Base-by-base conservation (phyloP, 2,797 vertebrate genomes). In the Alcedo quadribrachys region DNA sequence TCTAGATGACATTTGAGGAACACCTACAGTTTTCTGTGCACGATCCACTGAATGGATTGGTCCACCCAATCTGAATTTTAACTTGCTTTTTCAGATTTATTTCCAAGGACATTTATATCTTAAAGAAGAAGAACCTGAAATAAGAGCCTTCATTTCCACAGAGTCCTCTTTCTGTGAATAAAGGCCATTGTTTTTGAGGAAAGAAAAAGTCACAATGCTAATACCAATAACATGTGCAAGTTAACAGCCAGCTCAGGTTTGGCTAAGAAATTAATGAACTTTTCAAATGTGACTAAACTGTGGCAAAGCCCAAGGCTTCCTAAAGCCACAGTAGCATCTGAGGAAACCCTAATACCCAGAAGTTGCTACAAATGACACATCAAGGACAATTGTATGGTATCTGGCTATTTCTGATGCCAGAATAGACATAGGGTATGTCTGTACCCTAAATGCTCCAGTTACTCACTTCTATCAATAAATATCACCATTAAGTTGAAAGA, bases 21-120 rank as follows among this genome's bases (percentile, higher is more conserved):
- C 51, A 81, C 32, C 50, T 55, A 54, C 48, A 84, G 57, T 73
- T 92, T 92, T 85, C 75, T 93, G 70, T 82, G 50, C 7, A 16
- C 50, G 54, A 75, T 46, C n/a, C 58, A 61, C 22, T 61, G 10
- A 58, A 55, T 28, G 30, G 33, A 78, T 63, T 95, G 79, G 42
- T 95, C 55, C 84, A 93, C 61, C 28, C 95, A 79, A 90, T 94
- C 21, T 43, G 70, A 90, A 86, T 92, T 93, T 84, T 42, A 62
- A 19, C 42, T 53, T 81, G 42, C 51, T 89, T 80, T 81, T 91
- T 19, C 15, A 92, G 81, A 60, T 93, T 94, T 81, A 57, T 93
- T 94, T 91, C 73, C 79, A 83, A 94, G 30, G 15, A 3, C 17
- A 86, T 67, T 84, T 77, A 33, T n/a, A 65, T 76, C 16, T 46